These are phyloP conservation scores for Asarcornis scutulata DNA, from an alignment of 2,113 vertebrate genomes.

Conservation along the genomic window DNA sequence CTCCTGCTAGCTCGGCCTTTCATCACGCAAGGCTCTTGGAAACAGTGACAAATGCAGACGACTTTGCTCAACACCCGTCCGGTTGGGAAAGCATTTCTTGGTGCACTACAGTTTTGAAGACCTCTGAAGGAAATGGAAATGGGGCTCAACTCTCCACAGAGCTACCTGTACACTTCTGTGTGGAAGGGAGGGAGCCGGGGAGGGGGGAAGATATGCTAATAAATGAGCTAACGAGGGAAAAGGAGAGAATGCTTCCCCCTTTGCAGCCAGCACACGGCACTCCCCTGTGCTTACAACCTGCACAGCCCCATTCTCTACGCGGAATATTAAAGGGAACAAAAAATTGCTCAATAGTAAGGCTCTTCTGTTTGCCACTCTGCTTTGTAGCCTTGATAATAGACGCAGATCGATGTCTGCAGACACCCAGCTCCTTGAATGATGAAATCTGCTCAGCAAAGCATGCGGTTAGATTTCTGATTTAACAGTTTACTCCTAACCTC, in stretches of 20 bases:
- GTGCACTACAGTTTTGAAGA: background rate
- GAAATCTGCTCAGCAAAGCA: background rate
- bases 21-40: background rate
- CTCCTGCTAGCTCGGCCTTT: slow-evolving; percentile 22
- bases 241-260: background rate
- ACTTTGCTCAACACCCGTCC: background rate
- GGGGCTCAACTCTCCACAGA: background rate
- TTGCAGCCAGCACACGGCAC: background rate
- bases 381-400: slow-evolving; percentile 19
- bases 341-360: background rate
- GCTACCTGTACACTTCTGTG: background rate
- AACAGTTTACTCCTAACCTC: background rate
- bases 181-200: background rate
- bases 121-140: slow-evolving; percentile 41
- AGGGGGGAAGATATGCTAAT: slow-evolving; percentile 19
- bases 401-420: slow-evolving; percentile 31
- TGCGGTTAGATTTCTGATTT: background rate
- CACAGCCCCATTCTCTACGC: background rate
- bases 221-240: slow-evolving; percentile 20
- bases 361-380: background rate
- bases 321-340: background rate
- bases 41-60: background rate
- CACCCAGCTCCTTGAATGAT: slow-evolving; percentile 2
- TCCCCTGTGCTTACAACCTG: background rate
- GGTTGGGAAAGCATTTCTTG: background rate